Evolutionary conservation across 2,797 vertebrate genomes (phyloP).

Genomic region (Streptopelia turtur): DNA sequence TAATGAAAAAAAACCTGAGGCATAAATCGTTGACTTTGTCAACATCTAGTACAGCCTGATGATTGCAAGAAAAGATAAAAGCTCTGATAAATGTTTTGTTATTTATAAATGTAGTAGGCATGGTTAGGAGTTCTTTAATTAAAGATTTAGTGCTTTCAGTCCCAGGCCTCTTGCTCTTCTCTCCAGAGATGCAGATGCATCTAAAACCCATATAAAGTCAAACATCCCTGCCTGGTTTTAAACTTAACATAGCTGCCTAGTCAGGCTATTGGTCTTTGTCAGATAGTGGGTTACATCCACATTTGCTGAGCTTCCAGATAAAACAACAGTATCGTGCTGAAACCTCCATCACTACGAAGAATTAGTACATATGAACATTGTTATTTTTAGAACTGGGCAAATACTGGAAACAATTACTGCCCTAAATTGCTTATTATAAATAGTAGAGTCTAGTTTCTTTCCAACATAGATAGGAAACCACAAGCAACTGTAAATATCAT

Average conservation of each 20-base stretch:
- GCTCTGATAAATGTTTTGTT: conserved; percentile 60
- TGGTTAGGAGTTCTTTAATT: conserved; percentile 52
- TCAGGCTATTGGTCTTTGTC: conserved; percentile 43
- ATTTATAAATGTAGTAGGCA: conserved; percentile 66
- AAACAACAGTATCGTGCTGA: conserved; percentile 8
- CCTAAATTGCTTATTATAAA: conserved; percentile 15
- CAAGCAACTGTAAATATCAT: not conserved
- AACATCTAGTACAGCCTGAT: conserved; percentile 44
- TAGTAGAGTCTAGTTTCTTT: not conserved
- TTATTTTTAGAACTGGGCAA: conserved; percentile 35
- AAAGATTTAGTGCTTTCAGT: conserved; percentile 52
- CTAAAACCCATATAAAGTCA: conserved; percentile 60
- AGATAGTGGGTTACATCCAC: not conserved
- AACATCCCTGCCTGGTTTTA: conserved; percentile 37
- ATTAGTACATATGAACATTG: not conserved
- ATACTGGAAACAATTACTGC: conserved; percentile 19
- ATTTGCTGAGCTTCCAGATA: conserved; percentile 27
- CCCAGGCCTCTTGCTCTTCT: conserved; percentile 31
- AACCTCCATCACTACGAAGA: conserved; percentile 38
- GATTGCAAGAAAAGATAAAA: conserved; percentile 68
- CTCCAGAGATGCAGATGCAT: conserved; percentile 11
- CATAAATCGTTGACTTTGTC: conserved; percentile 51
- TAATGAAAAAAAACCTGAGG: conserved; percentile 42
- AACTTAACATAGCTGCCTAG: conserved; percentile 46
- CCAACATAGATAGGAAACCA: not conserved